Base-by-base conservation (phyloP, 2,113 vertebrate genomes). In the Marcusenius ussheri region DNA sequence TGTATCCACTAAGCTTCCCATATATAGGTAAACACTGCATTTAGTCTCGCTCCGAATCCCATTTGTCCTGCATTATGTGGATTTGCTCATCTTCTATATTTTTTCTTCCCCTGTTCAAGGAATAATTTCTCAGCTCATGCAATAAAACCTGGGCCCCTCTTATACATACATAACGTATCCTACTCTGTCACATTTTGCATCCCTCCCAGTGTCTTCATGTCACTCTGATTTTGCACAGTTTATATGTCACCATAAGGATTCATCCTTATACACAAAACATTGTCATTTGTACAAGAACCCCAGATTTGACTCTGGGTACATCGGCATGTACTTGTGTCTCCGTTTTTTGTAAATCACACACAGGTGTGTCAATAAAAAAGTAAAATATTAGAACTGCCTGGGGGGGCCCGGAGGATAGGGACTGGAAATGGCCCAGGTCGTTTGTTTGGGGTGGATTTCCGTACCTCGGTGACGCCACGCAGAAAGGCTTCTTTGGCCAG, bases 401-500 rank as follows among this genome's bases (percentile, higher is more conserved):
- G 9, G 56, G 58, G 62, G 10, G 3, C 0, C n/a, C 1, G 11
- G 27, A 70, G 62, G 27, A 70, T 10, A 3, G 3, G n/a, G 27
- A 66, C 9, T 31, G n/a, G 62, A 66, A 27, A 17, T 39, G 31
- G 74, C 5, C 13, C 35, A 8, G 15, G 17, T 80, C 2, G 27
- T n/a, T 45, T 1, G 7, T 47, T 45, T 21, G 35, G 7, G 21
- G 90, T 5, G n/a, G 80, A 13, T 35, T 3, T 42, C 24, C n/a
- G 42, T 91, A 98, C 98, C 97, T 99, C 97, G 88, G 95, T 97
- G 80, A 99, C 98, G 1, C 98, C 98, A 8, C 96, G 96, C 90
- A 96, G 95, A 91, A 99, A 99, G 46, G 98, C 98, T 93, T 99
- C 98, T 93, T 98, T 98, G 0, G 98, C 98, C 0, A 99, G 95